These are phyloP conservation scores for Gyrodactylus bullatarudis DNA, from an alignment of 1,140 invertebrate species.

Conservation along the genomic window DNA sequence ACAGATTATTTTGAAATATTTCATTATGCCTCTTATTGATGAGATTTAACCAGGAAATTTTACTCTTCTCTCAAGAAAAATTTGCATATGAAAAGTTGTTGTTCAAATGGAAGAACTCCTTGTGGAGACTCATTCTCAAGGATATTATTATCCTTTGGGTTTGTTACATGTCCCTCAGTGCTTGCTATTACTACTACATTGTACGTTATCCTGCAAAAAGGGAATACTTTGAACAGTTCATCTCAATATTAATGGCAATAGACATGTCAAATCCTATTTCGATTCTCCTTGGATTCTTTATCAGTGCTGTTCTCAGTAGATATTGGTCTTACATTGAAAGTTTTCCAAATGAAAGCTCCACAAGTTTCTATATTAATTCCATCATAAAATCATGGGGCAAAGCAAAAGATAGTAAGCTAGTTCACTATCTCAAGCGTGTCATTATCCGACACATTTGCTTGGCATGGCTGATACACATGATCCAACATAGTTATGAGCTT, in stretches of 20 bases:
- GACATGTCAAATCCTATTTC: neutral
- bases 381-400: neutral
- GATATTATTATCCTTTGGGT: neutral
- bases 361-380: neutral
- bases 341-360: neutral
- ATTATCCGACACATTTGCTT: neutral
- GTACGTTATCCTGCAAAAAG: neutral
- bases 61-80: neutral
- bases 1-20: no score
- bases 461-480: neutral
- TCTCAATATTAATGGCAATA: neutral
- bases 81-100: neutral
- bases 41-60: neutral
- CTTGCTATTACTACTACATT: neutral
- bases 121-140: neutral
- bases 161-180: neutral
- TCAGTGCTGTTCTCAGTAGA: neutral
- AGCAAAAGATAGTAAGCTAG: neutral
- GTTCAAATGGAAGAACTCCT: neutral
- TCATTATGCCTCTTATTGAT: no score
- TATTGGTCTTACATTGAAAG: neutral
- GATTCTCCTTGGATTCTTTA: neutral
- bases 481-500: neutral
- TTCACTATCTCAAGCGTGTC: neutral
- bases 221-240: neutral